Percentiles rank a stretch among this genome's conserved stretches.
These are phyloP conservation scores for Drosophila hydei DNA, from an alignment of 1,140 invertebrate species.

Conservation along the genomic window DNA sequence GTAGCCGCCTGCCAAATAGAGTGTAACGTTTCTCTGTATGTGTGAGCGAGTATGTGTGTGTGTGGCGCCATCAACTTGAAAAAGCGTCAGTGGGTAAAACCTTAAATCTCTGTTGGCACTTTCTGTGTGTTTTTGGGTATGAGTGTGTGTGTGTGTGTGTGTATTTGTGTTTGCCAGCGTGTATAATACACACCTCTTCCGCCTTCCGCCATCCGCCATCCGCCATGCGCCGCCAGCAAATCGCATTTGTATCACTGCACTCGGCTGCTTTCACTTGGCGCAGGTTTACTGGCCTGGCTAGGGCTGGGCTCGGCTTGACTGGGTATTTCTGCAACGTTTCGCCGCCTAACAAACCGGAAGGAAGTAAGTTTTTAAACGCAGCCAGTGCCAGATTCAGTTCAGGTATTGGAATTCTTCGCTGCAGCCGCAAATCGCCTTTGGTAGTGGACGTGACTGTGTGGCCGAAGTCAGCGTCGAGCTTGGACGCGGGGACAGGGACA, in stretches of 20 bases:
- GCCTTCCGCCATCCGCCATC: conserved; percentile 1
- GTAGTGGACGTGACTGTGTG: conserved; percentile 49
- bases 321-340: conserved; percentile 56
- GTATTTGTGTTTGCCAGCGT: conserved; percentile 13
- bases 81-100: conserved; percentile 76
- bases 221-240: conserved; percentile 48
- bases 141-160: background rate
- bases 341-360: conserved; percentile 78
- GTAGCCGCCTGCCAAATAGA: conserved; percentile 71
- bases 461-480: background rate
- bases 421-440: conserved; percentile 49
- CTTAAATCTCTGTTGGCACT: conserved; percentile 76
- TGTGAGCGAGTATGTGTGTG: conserved; percentile 22
- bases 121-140: conserved; percentile 26
- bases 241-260: conserved; percentile 79
- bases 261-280: conserved; percentile 58
- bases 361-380: conserved; percentile 79
- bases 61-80: conserved; percentile 75
- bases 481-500: conserved; percentile 23
- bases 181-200: conserved; percentile 61
- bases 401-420: conserved; percentile 13
- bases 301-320: conserved; percentile 5
- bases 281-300: background rate
- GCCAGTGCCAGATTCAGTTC: conserved; percentile 36
- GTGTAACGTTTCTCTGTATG: conserved; percentile 59